Evolutionary conservation across 2,888 invertebrate species (phyloP).

Genomic region (Lasioglossum zephyrum): DNA sequence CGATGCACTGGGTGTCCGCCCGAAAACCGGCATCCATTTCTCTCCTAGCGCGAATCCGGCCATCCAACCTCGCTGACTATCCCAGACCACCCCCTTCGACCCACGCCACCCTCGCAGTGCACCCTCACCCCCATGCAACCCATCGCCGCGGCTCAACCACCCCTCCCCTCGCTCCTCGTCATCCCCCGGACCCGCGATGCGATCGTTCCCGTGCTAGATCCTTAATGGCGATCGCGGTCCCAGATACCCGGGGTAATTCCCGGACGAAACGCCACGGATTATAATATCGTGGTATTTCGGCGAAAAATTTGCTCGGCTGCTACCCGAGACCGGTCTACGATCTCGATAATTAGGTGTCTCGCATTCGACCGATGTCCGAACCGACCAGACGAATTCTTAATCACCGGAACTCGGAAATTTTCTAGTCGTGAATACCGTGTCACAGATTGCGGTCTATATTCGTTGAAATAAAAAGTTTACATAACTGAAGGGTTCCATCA

Average conservation of each 20-base stretch:
- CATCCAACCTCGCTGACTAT: conserved; percentile 36
- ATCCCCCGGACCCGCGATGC: conserved; percentile 28
- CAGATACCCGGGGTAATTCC: conserved; percentile 40
- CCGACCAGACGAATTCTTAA: neutral
- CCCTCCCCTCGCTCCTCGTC: neutral
- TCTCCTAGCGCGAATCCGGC: conserved; percentile 42
- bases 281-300: conserved; percentile 17
- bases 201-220: conserved; percentile 47
- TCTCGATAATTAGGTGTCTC: conserved; percentile 10
- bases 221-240: conserved; percentile 56
- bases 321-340: neutral
- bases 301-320: neutral
- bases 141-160: conserved; percentile 6
- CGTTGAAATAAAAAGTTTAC: neutral
- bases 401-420: neutral
- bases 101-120: neutral
- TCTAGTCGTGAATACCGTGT: neutral
- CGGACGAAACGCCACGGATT: conserved; percentile 17
- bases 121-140: neutral
- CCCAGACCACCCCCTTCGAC: neutral
- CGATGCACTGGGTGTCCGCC: conserved; percentile 77
- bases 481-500: neutral
- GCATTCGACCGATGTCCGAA: neutral
- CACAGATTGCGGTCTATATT: neutral
- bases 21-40: conserved; percentile 69